Evolutionary conservation across 2,888 invertebrate genomes (phyloP), one percentile per base, ranked within the genome.

Genomic region (Gandaritis pyraliata): DNA sequence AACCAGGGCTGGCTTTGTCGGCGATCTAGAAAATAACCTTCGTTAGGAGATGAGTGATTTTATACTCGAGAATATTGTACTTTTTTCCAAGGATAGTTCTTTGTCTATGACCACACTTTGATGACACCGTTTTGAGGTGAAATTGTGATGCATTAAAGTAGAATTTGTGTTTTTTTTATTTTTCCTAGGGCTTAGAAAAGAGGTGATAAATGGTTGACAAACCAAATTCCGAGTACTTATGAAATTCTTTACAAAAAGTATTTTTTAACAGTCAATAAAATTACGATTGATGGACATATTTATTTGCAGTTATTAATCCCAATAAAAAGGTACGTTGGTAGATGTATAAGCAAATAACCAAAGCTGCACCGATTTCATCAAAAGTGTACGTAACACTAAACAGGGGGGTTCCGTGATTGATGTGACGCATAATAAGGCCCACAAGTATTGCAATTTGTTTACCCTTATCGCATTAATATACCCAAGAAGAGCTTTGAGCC

Each of bases 391-490:
- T 72, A 85, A 86, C 84, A 80, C 80, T 81, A 85, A 80, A 84
- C 84, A 77, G 41, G 81, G 86, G n/a, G 86, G 88, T 78, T 81
- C 81, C 81, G 88, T 90, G 91, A 91, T 91, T 87, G 90, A 91
- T 91, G 90, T 86, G 90, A 88, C 88, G 86, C 83, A 86, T 90
- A 90, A 90, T 91, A 90, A 90, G 86, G 82, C 82, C 80, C 83
- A 80, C 87, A 88, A 90, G 90, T 84, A 87, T 87, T 87, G 88
- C 90, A 90, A 92, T 91, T 91, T 92, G 91, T 90, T 90, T 90
- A 87, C 90, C 88, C 88, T 90, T 85, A 88, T 87, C 86, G 87
- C 81, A 82, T 84, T 83, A 84, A 86, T 85, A 83, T 84, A 86
- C 81, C 81, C 79, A 79, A 77, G 73, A 74, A 73, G 66, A 73